Evolutionary conservation across 2,888 invertebrate genomes (phyloP).

Genomic region (Drosophila mimica): DNA sequence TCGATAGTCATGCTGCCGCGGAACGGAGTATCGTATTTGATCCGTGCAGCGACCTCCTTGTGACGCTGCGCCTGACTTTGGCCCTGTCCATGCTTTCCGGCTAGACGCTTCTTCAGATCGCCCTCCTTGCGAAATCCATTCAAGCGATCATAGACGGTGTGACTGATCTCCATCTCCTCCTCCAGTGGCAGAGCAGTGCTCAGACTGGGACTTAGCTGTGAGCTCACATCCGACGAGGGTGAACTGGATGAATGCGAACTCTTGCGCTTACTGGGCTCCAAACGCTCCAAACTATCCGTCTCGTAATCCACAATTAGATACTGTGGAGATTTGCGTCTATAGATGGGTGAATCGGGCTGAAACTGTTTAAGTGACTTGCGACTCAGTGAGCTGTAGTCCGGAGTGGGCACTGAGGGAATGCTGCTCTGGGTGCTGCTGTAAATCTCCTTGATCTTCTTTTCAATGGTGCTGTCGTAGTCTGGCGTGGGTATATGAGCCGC

Average conservation of each 20-base stretch:
- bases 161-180: slow-evolving; percentile 92
- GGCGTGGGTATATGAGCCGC: slow-evolving; percentile 84
- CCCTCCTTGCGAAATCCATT: slow-evolving; percentile 84
- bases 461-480: slow-evolving; percentile 85
- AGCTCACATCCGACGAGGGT: slow-evolving; percentile 87
- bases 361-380: slow-evolving; percentile 83
- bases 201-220: slow-evolving; percentile 90
- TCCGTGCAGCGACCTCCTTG: slow-evolving; percentile 85
- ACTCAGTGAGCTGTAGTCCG: slow-evolving; percentile 85
- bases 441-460: slow-evolving; percentile 84
- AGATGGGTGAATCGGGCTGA: slow-evolving; percentile 85
- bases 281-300: slow-evolving; percentile 90
- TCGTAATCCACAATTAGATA: slow-evolving; percentile 88
- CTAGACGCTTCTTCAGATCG: slow-evolving; percentile 80
- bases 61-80: slow-evolving; percentile 60
- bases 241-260: slow-evolving; percentile 86
- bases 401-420: slow-evolving; percentile 84
- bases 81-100: slow-evolving; percentile 54
- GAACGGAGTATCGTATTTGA: slow-evolving; percentile 88
- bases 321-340: slow-evolving; percentile 83
- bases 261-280: slow-evolving; percentile 85
- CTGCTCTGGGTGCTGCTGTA: slow-evolving; percentile 83
- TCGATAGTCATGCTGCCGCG: slow-evolving; percentile 92
- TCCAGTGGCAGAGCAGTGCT: slow-evolving; percentile 91
- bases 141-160: slow-evolving; percentile 88